Evolutionary conservation across 2,888 invertebrate genomes (phyloP).

Genomic region (Chirona hameri): DNA sequence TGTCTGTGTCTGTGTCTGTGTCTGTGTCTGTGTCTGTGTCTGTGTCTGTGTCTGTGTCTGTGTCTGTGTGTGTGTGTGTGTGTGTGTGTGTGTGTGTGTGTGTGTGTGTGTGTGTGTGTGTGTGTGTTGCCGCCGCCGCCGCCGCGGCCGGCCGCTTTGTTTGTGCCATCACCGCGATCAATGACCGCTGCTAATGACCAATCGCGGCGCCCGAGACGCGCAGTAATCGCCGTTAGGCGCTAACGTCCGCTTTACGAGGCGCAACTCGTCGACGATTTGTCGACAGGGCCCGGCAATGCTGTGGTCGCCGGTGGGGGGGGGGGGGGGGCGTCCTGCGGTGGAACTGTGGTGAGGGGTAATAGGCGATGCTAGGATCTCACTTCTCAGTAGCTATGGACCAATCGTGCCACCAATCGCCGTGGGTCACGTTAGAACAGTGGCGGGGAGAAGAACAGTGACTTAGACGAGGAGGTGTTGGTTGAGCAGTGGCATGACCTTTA

Average conservation of each 20-base stretch:
- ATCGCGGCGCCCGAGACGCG: background rate
- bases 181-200: background rate
- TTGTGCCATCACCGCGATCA: background rate
- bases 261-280: conserved; percentile 5
- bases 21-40: too few relatives aligned
- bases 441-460: too few relatives aligned
- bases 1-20: too few relatives aligned
- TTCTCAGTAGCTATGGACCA: too few relatives aligned
- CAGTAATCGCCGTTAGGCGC: conserved; percentile 1
- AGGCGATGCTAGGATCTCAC: background rate
- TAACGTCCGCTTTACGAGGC: conserved; percentile 3
- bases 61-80: background rate
- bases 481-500: too few relatives aligned
- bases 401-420: too few relatives aligned
- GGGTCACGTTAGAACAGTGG: too few relatives aligned
- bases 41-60: background rate
- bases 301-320: background rate
- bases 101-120: too few relatives aligned
- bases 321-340: background rate
- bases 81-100: too few relatives aligned
- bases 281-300: background rate
- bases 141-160: background rate
- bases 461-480: too few relatives aligned
- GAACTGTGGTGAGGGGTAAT: background rate
- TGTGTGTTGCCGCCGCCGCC: too few relatives aligned